Percentiles rank a stretch among this genome's conserved stretches.
phyloP scores from a whole-genome alignment of 92 coral and sea anemone genomes.

The Muricea muricata region DNA sequence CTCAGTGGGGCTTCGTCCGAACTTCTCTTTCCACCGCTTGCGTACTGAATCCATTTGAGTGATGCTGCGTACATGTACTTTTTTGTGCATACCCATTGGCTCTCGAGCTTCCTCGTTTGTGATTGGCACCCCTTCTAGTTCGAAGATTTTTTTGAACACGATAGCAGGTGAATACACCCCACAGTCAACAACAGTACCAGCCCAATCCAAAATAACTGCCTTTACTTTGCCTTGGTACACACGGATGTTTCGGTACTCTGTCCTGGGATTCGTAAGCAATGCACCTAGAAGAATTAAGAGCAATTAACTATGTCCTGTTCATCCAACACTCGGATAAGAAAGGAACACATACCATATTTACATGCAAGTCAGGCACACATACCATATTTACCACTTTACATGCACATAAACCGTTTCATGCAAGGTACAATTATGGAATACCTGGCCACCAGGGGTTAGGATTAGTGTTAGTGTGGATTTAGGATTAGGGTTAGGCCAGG shows the following conservation, averaged over 20 bases:
- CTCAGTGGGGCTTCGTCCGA: conserved; percentile 82
- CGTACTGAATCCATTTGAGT: conserved; percentile 89
- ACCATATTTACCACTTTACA: no score
- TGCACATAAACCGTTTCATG: no score
- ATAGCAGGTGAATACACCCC: conserved; percentile 95
- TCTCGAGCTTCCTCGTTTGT: conserved; percentile 96
- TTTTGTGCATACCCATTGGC: conserved; percentile 98
- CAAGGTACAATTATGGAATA: no score
- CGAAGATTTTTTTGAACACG: conserved; percentile 80
- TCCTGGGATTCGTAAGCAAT: conserved; percentile 77
- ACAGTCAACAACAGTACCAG: conserved; percentile 95
- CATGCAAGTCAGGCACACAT: no score
- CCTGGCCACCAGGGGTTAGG: no score
- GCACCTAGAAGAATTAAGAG: conserved; percentile 60
- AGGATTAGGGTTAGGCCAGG: no score
- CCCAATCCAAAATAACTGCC: conserved; percentile 89
- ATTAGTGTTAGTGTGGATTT: no score
- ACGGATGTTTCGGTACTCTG: conserved; percentile 92
- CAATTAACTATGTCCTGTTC: background rate
- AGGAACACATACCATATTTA: no score
- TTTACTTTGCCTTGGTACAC: conserved; percentile 86
- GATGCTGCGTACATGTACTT: conserved; percentile 83
- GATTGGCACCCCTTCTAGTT: conserved; percentile 91
- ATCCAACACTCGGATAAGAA: no score
- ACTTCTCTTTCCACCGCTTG: conserved; percentile 86